Percentiles rank a stretch among this genome's conserved stretches.
Evolutionary conservation across 92 coral and sea anemone species (phyloP).

Genomic region (Chrysogorgia sp.): DNA sequence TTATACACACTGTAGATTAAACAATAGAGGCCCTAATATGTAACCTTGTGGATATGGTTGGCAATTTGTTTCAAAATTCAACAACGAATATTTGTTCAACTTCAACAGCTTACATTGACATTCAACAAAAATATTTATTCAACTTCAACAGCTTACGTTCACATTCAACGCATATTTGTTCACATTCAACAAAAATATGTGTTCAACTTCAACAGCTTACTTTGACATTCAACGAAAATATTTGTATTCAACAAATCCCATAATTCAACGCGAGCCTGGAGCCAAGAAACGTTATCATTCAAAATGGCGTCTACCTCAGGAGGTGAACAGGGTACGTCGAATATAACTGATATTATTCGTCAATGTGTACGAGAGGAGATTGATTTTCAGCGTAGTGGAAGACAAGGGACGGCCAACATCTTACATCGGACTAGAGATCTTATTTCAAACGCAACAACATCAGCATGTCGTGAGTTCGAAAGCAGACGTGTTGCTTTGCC

Average conservation of each 20-base stretch:
- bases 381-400: conserved; percentile 39
- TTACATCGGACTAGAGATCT: conserved; percentile 31
- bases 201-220: conserved; percentile 15
- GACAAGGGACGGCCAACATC: conserved; percentile 25
- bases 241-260: conserved; percentile 6
- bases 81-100: too few relatives aligned
- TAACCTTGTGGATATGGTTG: too few relatives aligned
- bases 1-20: too few relatives aligned
- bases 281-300: conserved; percentile 12
- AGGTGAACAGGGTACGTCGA: conserved; percentile 8
- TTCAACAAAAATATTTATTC: conserved; percentile 5
- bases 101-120: too few relatives aligned
- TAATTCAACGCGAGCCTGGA: background rate
- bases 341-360: conserved; percentile 48
- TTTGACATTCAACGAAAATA: background rate
- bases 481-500: background rate
- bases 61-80: too few relatives aligned
- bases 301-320: background rate
- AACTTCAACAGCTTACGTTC: conserved; percentile 18
- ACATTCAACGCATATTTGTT: conserved; percentile 14
- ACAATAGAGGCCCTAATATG: too few relatives aligned
- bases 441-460: conserved; percentile 29
- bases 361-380: conserved; percentile 62
- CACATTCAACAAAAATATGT: conserved; percentile 1
- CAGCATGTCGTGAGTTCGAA: conserved; percentile 8